Conservation (phyloP, 1,140 invertebrate genomes). For the Dreissena polymorpha region DNA sequence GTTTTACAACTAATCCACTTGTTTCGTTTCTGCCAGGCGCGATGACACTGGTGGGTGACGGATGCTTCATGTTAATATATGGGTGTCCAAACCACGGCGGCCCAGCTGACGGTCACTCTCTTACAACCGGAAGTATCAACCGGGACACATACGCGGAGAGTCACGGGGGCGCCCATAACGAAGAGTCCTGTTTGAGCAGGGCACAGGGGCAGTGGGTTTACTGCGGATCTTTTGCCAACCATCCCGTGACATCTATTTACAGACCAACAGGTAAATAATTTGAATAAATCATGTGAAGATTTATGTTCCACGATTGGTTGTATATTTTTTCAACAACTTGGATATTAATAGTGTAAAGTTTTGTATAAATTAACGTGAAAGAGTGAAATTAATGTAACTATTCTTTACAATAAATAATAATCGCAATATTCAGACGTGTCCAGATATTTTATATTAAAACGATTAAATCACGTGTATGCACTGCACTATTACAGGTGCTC, state of each 20-base stretch:
- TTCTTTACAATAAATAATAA: too few relatives aligned
- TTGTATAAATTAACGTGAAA: too few relatives aligned
- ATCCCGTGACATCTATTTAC: too few relatives aligned
- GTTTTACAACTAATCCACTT: not conserved
- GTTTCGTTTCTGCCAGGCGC: slow-evolving; percentile 40
- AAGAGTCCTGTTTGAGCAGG: slow-evolving; percentile 47
- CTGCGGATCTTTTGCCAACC: slow-evolving; percentile 41
- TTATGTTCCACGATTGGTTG: too few relatives aligned
- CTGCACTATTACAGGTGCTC: too few relatives aligned
- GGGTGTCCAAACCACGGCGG: slow-evolving; percentile 55
- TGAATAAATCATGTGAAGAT: too few relatives aligned
- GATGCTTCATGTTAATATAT: slow-evolving; percentile 55
- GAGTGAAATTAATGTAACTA: too few relatives aligned
- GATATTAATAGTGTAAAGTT: too few relatives aligned
- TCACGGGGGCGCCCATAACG: slow-evolving; percentile 8
- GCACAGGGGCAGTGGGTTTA: slow-evolving; percentile 46
- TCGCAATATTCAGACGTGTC: too few relatives aligned
- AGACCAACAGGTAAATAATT: not conserved
- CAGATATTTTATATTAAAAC: too few relatives aligned
- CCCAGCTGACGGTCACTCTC: slow-evolving; percentile 4
- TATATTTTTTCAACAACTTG: too few relatives aligned
- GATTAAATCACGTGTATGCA: too few relatives aligned
- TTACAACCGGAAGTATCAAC: slow-evolving; percentile 3
- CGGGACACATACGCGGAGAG: slow-evolving; percentile 1
- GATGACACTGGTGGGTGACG: slow-evolving; percentile 56